Percentiles rank a stretch among this genome's conserved stretches.
Evolutionary conservation across 2,888 invertebrate genomes (phyloP).

Genomic region (Adelognathus sp.): DNA sequence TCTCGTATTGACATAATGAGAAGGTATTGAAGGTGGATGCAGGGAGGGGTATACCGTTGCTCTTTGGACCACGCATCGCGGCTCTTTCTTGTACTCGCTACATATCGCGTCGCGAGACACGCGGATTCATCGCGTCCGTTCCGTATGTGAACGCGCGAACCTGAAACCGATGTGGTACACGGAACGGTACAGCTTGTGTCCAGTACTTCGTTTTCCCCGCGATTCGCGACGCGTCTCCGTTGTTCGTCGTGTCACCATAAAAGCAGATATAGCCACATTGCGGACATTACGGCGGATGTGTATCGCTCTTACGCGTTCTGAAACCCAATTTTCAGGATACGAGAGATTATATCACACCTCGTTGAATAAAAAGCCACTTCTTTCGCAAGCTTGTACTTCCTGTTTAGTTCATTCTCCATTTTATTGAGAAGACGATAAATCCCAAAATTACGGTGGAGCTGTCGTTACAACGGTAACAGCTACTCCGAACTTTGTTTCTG

Average conservation of each 20-base stretch:
- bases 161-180: slow-evolving; percentile 64
- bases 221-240: not conserved
- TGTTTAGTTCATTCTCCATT: too few species aligned
- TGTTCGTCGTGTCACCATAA: slow-evolving; percentile 1
- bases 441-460: too few species aligned
- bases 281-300: not conserved
- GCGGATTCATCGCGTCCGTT: slow-evolving; percentile 22
- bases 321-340: not conserved
- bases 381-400: too few species aligned
- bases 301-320: not conserved
- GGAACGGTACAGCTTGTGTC: slow-evolving; percentile 65
- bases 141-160: slow-evolving; percentile 5
- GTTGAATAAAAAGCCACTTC: too few species aligned
- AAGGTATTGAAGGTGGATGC: slow-evolving; percentile 22
- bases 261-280: not conserved
- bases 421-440: too few species aligned
- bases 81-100: not conserved
- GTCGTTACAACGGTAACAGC: too few species aligned
- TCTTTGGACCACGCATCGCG: slow-evolving; percentile 56
- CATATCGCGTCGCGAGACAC: slow-evolving; percentile 5
- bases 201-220: slow-evolving; percentile 42
- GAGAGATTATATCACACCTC: not conserved
- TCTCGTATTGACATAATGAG: not conserved
- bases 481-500: too few species aligned
- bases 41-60: slow-evolving; percentile 62